Evolutionary conservation across 1,140 invertebrate genomes (phyloP), one percentile per base, ranked within the genome.

Genomic region (Solenopsis invicta): DNA sequence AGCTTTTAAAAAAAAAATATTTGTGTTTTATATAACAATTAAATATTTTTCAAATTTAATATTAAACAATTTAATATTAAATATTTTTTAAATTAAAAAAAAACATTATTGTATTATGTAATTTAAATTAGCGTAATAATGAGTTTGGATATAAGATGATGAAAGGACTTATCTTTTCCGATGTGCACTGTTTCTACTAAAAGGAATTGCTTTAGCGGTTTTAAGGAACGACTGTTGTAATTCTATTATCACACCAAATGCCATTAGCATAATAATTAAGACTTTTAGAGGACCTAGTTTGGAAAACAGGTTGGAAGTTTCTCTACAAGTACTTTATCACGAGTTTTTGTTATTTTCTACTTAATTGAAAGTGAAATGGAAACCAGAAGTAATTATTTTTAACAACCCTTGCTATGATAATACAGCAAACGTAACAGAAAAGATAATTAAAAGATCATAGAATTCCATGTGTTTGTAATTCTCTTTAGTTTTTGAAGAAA

Each of bases 191-290:
- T 52, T 90, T 89, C 74, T 78, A 66, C 8, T 84, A 34, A 56
- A 75, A 85, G 69, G 41, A 89, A 87, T 87, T 89, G 74, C 41
- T 90, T 89, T 89, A 77, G 74, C 41, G 61, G 74, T 88, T 80
- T 86, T 87, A 91, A 90, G 85, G 67, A 86, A 86, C 80, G 85
- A 89, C 85, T 85, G 85, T 91, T 85, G 87, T 91, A 93, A 93
- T 93, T 93, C 89, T 87, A 93, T 93, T 93, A 93, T 92, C 87
- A 85, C 88, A 78, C 87, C 85, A 88, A 93, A 92, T 93, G 87
- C 72, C 72, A 92, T 93, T 93, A 92, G 90, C 90, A 93, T 92
- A 93, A 92, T 92, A 93, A 93, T 91, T 81, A 92, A 89, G 81
- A 92, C 89, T 90, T 87, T 37, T 56, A 85, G 76, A 85, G 75